These are phyloP conservation scores for Phodopus roborovskii DNA, from an alignment of 2,113 vertebrate genomes.

Conservation along the genomic window DNA sequence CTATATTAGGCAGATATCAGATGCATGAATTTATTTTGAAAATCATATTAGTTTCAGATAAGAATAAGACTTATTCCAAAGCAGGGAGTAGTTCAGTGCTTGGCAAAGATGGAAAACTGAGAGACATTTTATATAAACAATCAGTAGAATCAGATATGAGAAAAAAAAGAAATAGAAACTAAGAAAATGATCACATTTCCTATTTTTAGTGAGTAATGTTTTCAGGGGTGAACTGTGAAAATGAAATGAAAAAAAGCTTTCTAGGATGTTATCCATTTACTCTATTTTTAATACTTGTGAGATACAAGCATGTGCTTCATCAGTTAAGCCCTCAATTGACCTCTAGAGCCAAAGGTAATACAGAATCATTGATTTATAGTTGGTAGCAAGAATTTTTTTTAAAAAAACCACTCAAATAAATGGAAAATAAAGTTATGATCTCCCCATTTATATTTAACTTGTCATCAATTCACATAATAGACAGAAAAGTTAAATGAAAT, in stretches of 20 bases:
- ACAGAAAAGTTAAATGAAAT: not conserved
- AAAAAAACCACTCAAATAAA: not conserved
- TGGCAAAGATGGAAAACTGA: not conserved
- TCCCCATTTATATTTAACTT: slow-evolving; percentile 11
- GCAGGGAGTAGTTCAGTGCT: not conserved
- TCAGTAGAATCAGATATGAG: not conserved
- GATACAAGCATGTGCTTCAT: not conserved
- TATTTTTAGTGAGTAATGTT: not conserved
- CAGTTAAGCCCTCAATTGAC: not conserved
- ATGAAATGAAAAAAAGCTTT: not conserved
- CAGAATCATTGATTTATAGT: not conserved
- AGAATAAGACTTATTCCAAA: not conserved
- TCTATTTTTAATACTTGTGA: not conserved
- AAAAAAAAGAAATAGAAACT: not conserved
- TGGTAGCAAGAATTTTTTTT: not conserved
- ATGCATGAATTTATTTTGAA: not conserved
- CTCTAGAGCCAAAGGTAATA: not conserved
- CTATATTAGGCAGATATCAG: not conserved
- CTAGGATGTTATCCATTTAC: not conserved
- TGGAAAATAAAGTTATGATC: not conserved
- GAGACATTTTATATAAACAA: not conserved
- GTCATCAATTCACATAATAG: slow-evolving; percentile 13
- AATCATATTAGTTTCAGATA: slow-evolving; percentile 13
- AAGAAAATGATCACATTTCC: not conserved
- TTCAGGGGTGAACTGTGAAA: not conserved